Percentiles rank a stretch among this genome's conserved stretches.
These are phyloP conservation scores for Chymomyza procnemis DNA, from an alignment of 2,888 invertebrate genomes.

Conservation along the genomic window DNA sequence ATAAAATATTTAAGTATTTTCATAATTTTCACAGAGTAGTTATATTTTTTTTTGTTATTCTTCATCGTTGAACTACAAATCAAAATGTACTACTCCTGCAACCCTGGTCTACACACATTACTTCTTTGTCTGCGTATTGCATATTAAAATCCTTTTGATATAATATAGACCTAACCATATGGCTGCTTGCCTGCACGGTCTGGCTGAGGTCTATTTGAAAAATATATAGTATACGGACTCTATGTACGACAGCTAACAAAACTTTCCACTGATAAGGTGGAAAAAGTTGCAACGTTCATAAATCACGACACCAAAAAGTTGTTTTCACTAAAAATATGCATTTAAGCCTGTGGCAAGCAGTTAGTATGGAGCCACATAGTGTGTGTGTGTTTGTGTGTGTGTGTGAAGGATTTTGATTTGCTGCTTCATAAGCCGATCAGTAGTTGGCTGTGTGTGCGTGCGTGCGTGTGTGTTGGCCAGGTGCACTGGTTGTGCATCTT, in stretches of 20 bases:
- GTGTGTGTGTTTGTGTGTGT: constrained; percentile 2
- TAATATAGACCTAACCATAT: not conserved
- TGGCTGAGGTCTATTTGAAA: not conserved
- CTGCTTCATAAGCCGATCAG: too few species aligned
- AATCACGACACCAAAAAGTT: constrained; percentile 70
- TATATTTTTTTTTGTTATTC: too few species aligned
- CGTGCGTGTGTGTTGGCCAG: too few species aligned
- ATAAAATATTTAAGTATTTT: not conserved
- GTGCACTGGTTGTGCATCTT: too few species aligned
- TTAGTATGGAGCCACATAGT: constrained; percentile 1
- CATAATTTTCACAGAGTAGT: too few species aligned
- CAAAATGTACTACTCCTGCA: too few species aligned
- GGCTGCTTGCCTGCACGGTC: too few species aligned
- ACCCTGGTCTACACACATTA: not conserved
- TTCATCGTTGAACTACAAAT: too few species aligned
- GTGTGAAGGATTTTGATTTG: not conserved
- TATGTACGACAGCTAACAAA: constrained; percentile 42
- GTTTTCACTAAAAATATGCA: constrained; percentile 63
- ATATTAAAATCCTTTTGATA: constrained; percentile 47
- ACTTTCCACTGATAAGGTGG: constrained; percentile 67
- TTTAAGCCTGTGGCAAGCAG: constrained; percentile 19
- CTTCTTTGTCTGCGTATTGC: constrained; percentile 25
- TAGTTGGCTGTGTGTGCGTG: too few species aligned
- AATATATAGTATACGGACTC: not conserved
- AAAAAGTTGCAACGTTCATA: constrained; percentile 68